phyloP scores from a whole-genome alignment of 2,888 invertebrate genomes.

The Junonia oenone region DNA sequence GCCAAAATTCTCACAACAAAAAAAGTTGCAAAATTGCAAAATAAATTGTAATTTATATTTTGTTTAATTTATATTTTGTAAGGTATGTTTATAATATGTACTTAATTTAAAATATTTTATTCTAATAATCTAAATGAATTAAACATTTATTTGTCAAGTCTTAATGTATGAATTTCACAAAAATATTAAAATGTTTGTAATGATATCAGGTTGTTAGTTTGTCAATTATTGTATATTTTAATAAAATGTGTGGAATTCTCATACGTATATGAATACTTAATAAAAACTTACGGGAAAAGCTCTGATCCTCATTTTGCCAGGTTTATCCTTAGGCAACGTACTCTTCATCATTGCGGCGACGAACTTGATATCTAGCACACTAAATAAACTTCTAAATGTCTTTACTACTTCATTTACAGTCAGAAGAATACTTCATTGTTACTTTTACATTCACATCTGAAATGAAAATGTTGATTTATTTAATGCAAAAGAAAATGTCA shows the following conservation, averaged over 20 bases:
- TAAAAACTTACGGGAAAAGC: conserved; percentile 95
- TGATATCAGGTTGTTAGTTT: background rate
- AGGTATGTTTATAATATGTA: no score
- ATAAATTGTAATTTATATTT: no score
- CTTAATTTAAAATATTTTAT: no score
- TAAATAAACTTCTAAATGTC: conserved; percentile 49
- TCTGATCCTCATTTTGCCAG: conserved; percentile 96
- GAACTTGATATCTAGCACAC: conserved; percentile 44
- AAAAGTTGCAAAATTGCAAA: no score
- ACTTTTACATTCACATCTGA: conserved; percentile 66
- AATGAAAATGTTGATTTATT: conserved; percentile 40
- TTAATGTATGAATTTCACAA: no score
- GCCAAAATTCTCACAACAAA: no score
- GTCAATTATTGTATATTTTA: background rate
- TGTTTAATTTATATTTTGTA: no score
- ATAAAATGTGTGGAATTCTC: no score
- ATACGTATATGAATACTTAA: conserved; percentile 3
- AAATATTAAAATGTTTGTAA: no score
- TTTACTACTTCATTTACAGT: conserved; percentile 59
- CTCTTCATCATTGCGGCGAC: conserved; percentile 83
- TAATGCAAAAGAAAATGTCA: conserved; percentile 33
- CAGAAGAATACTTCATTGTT: conserved; percentile 65
- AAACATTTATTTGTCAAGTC: no score
- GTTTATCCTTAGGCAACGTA: conserved; percentile 92
- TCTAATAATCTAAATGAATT: no score